Base-by-base conservation (phyloP, 2,113 vertebrate species). In the Macrotus californicus region DNA sequence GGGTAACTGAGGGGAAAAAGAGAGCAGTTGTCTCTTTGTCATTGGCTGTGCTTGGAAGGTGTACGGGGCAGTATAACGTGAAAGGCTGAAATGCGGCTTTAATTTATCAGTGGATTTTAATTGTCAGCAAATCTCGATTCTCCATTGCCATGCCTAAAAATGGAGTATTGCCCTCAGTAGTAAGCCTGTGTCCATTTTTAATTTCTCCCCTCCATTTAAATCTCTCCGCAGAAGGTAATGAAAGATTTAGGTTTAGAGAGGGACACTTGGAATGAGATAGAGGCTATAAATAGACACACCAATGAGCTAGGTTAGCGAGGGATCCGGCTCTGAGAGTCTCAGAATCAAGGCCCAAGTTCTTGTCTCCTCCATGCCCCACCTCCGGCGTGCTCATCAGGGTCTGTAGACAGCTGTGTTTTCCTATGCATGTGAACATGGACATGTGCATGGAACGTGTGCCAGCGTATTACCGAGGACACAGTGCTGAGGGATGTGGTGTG, bases 161-260 rank as follows among this genome's bases (percentile, higher is more conserved):
- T 39, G 34, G 87, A 84, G 77, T 43, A 13, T 26, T 92, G 48
- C 41, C 50, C 24, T 94, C 61, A 43, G 52, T 70, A 93, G 56
- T 97, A 91, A 93, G 88, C 61, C 87, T 59, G 34, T 88, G 72
- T 79, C 85, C 98, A 94, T 96, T 97, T 98, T 98, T 96, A 97
- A 94, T 41, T 6, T 46, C 87, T 48, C 5, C 96, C 72, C 93
- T 94, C 94, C 90, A 91, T 97, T 96, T 79, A 87, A 95, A 64
- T 93, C 87, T 88, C 72, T n/a, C 79, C 93, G 94, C 77, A 41
- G 41, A 96, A 96, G 88, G 91, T 98, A 95, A 82, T 98, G 93
- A 98, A 98, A 98, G 93, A 98, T 98, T 98, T 97, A 98, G 94
- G 66, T 95, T 79, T 93, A 97, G 95, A 95, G 89, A 97, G 95